These are phyloP conservation scores for Conus canariensis DNA, from an alignment of 2,888 invertebrate genomes.

Conservation along the genomic window DNA sequence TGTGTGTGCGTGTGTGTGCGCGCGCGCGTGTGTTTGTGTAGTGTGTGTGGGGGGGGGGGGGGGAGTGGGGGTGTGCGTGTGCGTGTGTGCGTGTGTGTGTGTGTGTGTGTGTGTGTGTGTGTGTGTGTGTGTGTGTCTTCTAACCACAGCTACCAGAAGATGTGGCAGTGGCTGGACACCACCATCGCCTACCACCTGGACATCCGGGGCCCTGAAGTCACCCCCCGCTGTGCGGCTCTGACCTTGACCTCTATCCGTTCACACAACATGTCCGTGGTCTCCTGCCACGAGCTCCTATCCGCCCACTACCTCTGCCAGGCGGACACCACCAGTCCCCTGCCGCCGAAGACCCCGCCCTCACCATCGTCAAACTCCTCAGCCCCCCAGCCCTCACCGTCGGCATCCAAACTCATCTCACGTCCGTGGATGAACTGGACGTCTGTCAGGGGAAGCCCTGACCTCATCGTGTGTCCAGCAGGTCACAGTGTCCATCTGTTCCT, in stretches of 20 bases:
- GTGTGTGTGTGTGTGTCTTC: too few species aligned
- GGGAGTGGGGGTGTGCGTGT: too few species aligned
- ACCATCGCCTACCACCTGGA: background rate
- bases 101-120: too few species aligned
- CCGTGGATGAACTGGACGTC: background rate
- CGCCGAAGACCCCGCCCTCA: background rate
- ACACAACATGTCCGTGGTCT: background rate
- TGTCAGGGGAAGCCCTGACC: background rate
- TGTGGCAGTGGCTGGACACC: constrained; percentile 9
- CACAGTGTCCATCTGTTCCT: background rate
- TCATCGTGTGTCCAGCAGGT: constrained; percentile 3
- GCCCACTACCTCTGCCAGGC: background rate
- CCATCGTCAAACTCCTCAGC: background rate
- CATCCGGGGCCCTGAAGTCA: background rate
- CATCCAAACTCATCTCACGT: background rate
- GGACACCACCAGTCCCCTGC: background rate
- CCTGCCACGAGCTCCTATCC: background rate
- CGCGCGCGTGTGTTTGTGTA: background rate
- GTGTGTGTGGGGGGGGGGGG: too few species aligned
- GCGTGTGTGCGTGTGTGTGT: background rate
- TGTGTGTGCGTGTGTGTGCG: too few species aligned
- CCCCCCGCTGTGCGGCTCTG: background rate
- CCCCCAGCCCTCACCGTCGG: background rate
- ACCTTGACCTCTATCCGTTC: background rate
- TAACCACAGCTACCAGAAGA: background rate